Conservation (phyloP, 2,113 vertebrate species). For the Carassius auratus region DNA sequence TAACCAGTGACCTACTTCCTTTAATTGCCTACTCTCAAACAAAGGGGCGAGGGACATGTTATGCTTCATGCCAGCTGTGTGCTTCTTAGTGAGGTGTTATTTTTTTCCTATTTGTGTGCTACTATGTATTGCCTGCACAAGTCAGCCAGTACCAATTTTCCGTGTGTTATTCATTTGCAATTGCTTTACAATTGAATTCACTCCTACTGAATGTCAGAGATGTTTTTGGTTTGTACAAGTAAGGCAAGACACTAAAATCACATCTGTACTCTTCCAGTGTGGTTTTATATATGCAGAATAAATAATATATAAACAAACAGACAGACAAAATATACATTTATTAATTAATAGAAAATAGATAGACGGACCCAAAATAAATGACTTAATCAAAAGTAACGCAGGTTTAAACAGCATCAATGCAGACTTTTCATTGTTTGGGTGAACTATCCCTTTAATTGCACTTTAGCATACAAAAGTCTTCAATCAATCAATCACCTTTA, state of each 20-base stretch:
- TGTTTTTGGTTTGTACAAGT: background rate
- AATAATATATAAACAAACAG: no score
- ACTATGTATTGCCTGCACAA: background rate
- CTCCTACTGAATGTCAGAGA: constrained; percentile 8
- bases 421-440: background rate
- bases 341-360: background rate
- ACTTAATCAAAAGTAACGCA: background rate
- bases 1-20: constrained; percentile 26
- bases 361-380: background rate
- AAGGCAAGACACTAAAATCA: background rate
- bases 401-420: background rate
- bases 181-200: background rate
- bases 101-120: background rate
- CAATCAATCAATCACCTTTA: no score
- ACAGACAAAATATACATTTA: no score
- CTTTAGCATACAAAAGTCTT: background rate
- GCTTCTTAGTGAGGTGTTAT: background rate
- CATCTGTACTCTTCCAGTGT: background rate
- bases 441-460: background rate
- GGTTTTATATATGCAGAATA: no score
- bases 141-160: background rate
- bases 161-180: background rate
- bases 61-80: background rate
- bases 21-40: constrained; percentile 33
- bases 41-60: constrained; percentile 13